These are phyloP conservation scores for Tenthredo livida DNA, from an alignment of 2,888 invertebrate species.

Conservation along the genomic window DNA sequence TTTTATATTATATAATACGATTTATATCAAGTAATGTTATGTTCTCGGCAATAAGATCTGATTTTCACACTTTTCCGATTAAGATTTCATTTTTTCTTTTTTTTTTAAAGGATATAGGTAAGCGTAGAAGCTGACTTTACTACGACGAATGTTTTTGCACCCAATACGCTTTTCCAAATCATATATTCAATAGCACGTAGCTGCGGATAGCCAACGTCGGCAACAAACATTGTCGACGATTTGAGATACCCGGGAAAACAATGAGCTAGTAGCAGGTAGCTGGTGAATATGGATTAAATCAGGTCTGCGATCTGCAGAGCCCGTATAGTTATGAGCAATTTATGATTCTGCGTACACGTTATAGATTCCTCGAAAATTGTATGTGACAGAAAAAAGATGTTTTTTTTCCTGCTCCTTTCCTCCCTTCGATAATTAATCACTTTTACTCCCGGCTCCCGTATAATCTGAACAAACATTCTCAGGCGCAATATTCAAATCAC, in stretches of 20 bases:
- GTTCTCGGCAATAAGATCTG: not conserved
- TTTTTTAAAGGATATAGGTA: no score
- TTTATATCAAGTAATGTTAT: not conserved
- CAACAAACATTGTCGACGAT: no score
- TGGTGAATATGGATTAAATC: not conserved
- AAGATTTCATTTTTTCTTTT: not conserved
- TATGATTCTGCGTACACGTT: not conserved
- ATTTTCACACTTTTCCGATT: not conserved
- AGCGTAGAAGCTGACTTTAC: not conserved
- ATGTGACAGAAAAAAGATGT: not conserved
- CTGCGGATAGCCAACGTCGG: no score
- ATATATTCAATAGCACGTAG: not conserved
- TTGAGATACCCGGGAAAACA: no score
- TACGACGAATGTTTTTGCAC: not conserved
- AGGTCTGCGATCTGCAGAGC: not conserved
- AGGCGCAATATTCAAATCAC: not conserved
- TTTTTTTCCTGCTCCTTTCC: not conserved
- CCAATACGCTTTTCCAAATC: not conserved
- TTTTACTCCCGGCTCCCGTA: not conserved
- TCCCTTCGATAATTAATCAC: not conserved
- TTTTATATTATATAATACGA: not conserved
- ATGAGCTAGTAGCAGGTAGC: not conserved
- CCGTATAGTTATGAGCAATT: not conserved
- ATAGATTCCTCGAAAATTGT: not conserved
- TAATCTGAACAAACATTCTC: constrained; percentile 1